phyloP scores from a whole-genome alignment of 1,140 invertebrate genomes.

The Aphelenchoides avenae region DNA sequence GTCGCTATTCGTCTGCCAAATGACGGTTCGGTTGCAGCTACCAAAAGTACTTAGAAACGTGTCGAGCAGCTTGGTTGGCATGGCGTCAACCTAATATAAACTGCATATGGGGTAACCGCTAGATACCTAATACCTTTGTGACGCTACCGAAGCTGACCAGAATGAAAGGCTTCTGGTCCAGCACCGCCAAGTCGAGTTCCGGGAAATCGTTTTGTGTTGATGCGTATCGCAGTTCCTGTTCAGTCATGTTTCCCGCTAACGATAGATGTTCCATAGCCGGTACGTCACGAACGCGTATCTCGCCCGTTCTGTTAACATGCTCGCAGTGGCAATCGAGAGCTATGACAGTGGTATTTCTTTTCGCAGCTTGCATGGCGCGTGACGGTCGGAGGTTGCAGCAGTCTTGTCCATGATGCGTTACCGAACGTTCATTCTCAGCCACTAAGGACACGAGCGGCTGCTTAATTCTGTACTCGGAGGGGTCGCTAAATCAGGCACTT shows the following conservation, averaged over 20 bases:
- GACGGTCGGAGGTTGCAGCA: too few species aligned
- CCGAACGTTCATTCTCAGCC: too few species aligned
- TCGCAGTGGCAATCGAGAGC: too few species aligned
- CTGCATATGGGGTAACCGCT: too few species aligned
- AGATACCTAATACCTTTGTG: slow-evolving; percentile 39
- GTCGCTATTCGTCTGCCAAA: slow-evolving; percentile 53
- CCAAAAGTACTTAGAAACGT: slow-evolving; percentile 40
- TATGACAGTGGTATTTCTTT: too few species aligned
- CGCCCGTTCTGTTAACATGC: too few species aligned
- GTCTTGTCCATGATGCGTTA: too few species aligned
- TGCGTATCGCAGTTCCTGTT: slow-evolving; percentile 16
- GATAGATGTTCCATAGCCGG: background rate
- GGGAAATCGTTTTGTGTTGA: slow-evolving; percentile 27
- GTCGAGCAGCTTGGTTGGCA: slow-evolving; percentile 36
- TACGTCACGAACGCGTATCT: too few species aligned
- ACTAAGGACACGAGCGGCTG: too few species aligned
- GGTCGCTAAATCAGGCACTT: too few species aligned
- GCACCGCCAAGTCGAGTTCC: slow-evolving; percentile 35
- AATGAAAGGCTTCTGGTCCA: slow-evolving; percentile 41
- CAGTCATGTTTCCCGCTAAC: background rate
- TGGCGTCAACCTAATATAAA: slow-evolving; percentile 42
- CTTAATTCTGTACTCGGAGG: too few species aligned
- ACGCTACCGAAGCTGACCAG: slow-evolving; percentile 55
- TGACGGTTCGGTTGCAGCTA: slow-evolving; percentile 19
- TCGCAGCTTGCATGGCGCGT: too few species aligned